A percentile compares a stretch with the other conserved stretches of the same genome.
Evolutionary conservation across 2,113 vertebrate genomes (phyloP).

Genomic region (Chrysemys picta): DNA sequence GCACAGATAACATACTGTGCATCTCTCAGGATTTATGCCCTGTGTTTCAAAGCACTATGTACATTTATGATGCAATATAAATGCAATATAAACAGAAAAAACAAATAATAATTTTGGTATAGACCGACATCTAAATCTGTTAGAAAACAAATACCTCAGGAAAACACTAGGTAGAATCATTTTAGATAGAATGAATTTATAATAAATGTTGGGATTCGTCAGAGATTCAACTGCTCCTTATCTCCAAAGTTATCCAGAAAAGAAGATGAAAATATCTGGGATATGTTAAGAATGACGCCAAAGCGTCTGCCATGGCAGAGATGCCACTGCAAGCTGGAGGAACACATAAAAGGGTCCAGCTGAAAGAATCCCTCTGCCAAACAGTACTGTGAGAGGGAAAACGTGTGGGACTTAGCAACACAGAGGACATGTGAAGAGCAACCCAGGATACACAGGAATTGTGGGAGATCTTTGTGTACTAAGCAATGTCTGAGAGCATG

Average conservation of each 20-base stretch:
- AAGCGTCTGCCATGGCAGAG: neutral
- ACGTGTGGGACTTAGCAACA: neutral
- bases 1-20: neutral
- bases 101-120: neutral
- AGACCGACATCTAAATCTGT: neutral
- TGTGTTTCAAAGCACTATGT: neutral
- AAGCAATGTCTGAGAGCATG: neutral
- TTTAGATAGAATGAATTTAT: neutral
- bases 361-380: neutral
- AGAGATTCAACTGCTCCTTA: neutral
- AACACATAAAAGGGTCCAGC: neutral
- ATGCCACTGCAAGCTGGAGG: neutral
- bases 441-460: neutral
- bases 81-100: neutral
- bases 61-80: neutral
- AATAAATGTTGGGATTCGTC: neutral
- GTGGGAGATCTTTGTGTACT: neutral
- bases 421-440: neutral
- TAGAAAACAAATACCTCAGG: neutral
- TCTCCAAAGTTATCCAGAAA: neutral
- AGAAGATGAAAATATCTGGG: neutral
- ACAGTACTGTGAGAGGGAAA: neutral
- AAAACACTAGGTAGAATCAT: conserved; percentile 7
- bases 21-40: neutral
- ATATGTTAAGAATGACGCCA: neutral